phyloP scores from a whole-genome alignment of 2,113 vertebrate genomes.

The Eclectus roratus region DNA sequence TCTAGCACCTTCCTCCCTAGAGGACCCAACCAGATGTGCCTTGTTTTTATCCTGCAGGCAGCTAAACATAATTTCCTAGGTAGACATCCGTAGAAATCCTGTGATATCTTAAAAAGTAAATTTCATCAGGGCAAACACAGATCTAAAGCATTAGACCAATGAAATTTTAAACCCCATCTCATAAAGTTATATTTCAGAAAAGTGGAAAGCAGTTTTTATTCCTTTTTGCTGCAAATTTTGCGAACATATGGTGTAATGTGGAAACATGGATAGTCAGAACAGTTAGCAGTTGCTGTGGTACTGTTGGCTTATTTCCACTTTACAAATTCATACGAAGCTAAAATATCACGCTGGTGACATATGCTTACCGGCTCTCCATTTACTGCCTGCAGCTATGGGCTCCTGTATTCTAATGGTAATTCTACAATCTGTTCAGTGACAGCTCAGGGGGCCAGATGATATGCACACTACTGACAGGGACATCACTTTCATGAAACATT shows the following conservation, averaged over 20 bases:
- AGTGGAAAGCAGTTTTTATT: slow-evolving; percentile 30
- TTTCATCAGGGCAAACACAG: slow-evolving; percentile 6
- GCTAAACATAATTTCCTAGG: slow-evolving; percentile 30
- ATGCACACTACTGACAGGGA: slow-evolving; percentile 84
- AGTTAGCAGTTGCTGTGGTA: slow-evolving; percentile 75
- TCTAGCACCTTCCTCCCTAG: slow-evolving; percentile 31
- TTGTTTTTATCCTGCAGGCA: slow-evolving; percentile 37
- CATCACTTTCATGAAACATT: slow-evolving; percentile 91
- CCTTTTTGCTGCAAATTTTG: slow-evolving; percentile 59
- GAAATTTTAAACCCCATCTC: neutral
- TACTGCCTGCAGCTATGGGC: slow-evolving; percentile 76
- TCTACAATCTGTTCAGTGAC: slow-evolving; percentile 87
- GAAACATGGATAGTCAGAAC: slow-evolving; percentile 70
- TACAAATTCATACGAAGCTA: slow-evolving; percentile 81
- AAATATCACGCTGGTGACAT: slow-evolving; percentile 80
- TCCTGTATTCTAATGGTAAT: slow-evolving; percentile 86
- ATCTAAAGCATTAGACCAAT: slow-evolving; percentile 1
- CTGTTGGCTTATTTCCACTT: slow-evolving; percentile 82
- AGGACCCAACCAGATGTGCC: slow-evolving; percentile 44
- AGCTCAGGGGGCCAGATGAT: slow-evolving; percentile 81
- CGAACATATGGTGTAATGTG: slow-evolving; percentile 70
- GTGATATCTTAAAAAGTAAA: slow-evolving; percentile 38
- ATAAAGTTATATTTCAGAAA: neutral
- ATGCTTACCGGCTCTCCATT: slow-evolving; percentile 82
- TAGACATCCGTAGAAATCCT: slow-evolving; percentile 9